Percentiles rank a stretch among this genome's conserved stretches.
phyloP scores from a whole-genome alignment of 1,140 invertebrate species.

The Apolygus lucorum region DNA sequence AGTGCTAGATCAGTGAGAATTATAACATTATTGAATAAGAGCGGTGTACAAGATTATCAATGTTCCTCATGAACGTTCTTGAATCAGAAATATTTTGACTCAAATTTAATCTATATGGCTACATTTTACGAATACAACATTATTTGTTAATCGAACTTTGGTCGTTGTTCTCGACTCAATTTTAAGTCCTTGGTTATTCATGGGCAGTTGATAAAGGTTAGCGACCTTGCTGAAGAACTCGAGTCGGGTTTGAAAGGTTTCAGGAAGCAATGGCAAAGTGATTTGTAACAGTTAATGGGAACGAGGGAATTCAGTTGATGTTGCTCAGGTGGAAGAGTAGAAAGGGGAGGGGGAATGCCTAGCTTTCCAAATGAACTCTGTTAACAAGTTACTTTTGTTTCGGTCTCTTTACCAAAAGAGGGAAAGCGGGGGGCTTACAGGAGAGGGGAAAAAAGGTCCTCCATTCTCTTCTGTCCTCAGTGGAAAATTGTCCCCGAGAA shows the following conservation, averaged over 20 bases:
- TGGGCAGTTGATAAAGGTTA: background rate
- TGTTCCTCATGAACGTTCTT: no score
- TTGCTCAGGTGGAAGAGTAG: conserved; percentile 1
- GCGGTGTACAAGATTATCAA: no score
- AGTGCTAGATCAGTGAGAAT: no score
- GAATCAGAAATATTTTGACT: no score
- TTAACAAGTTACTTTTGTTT: conserved; percentile 17
- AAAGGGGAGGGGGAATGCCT: background rate
- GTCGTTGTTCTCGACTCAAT: no score
- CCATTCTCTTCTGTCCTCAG: background rate
- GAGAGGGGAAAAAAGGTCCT: background rate
- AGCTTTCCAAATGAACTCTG: conserved; percentile 10
- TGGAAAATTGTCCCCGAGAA: conserved; percentile 13
- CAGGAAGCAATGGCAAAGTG: conserved; percentile 2
- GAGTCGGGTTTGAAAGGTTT: conserved; percentile 12
- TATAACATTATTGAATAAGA: no score
- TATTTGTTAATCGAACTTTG: no score
- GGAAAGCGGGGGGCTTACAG: background rate
- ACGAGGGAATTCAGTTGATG: conserved; percentile 14
- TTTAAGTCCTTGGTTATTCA: background rate
- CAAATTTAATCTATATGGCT: no score
- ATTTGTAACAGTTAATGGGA: conserved; percentile 14
- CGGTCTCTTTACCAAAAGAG: background rate
- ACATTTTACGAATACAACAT: no score
- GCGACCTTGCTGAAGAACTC: background rate